phyloP scores from a whole-genome alignment of 2,113 vertebrate genomes.

The Psephotus haematonotus region DNA sequence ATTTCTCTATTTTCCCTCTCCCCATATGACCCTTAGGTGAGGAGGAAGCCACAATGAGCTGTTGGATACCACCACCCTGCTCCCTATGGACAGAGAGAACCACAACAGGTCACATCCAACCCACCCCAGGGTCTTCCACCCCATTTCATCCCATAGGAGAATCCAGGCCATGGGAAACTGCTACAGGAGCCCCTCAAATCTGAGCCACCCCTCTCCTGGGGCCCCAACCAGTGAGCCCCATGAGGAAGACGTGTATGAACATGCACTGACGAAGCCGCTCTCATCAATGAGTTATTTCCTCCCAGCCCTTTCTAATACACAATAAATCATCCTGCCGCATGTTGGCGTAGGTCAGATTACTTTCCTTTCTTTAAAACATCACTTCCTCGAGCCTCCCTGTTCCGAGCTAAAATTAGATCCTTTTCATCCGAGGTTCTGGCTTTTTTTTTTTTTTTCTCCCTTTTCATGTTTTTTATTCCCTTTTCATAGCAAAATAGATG shows the following conservation, averaged over 20 bases:
- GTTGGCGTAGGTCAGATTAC: background rate
- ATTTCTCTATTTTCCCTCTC: background rate
- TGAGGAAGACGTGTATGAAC: background rate
- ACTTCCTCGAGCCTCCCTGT: background rate
- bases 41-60: background rate
- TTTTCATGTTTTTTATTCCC: background rate
- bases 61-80: background rate
- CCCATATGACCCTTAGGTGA: background rate
- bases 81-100: rapidly evolving
- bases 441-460: background rate
- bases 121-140: background rate
- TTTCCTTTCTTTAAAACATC: background rate
- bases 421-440: background rate
- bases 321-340: background rate
- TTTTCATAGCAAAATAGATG: background rate
- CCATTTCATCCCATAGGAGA: background rate
- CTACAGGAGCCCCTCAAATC: background rate
- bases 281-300: conserved; percentile 50
- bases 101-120: background rate
- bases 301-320: background rate
- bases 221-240: rapidly evolving
- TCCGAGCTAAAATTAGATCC: background rate
- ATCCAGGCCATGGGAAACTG: rapidly evolving
- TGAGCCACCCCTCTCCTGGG: background rate
- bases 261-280: background rate